Base-by-base conservation (phyloP, 2,113 vertebrate genomes). In the Lethenteron reissneri region DNA sequence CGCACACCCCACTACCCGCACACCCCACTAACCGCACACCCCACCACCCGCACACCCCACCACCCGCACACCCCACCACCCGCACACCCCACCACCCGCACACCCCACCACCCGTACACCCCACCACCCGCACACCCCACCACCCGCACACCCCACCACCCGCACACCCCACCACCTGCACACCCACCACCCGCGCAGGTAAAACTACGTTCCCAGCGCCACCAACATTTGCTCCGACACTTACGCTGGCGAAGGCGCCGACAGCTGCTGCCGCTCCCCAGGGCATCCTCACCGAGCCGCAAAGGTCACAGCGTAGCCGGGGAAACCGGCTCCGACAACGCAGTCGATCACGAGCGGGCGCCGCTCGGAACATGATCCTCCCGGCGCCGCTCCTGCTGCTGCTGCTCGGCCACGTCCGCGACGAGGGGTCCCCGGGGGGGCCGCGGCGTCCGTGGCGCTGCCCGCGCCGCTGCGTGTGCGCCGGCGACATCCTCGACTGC, bases 401-500 rank as follows among this genome's bases (percentile, higher is more conserved):
- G 4, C 74, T 71, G 56, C 56, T 10, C 56, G 25, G 25, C 25
- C 58, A 71, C 58, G 58, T 57, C 21, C 15, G 4, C 41, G 60
- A 11, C 11, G 19, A 0, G 13, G 77, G 6, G 3, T 5, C 72
- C n/a, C 58, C 19, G 60, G 71, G 10, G 0, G 1, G 56, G 11
- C 14, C 73, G 8, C n/a, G 41, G 1, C 70, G 41, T 12, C 70
- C 75, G 71, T 78, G 1, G 4, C 15, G 72, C 71, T 86, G 88
- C 75, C 83, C 81, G 8, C 1, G 72, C 0, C 73, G 72, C 10
- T 97, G 92, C 72, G 80, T 95, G 75, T 89, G 87, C 71, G 84
- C 88, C 57, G 83, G 88, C 0, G 92, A 97, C 75, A 82, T 97
- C 70, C 79, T 97, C 71, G 95, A 89, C 82, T 97, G 92, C 78